Percentiles rank a stretch among this genome's conserved stretches.
phyloP scores from a whole-genome alignment of 2,113 vertebrate genomes.

The Clarias gariepinus region DNA sequence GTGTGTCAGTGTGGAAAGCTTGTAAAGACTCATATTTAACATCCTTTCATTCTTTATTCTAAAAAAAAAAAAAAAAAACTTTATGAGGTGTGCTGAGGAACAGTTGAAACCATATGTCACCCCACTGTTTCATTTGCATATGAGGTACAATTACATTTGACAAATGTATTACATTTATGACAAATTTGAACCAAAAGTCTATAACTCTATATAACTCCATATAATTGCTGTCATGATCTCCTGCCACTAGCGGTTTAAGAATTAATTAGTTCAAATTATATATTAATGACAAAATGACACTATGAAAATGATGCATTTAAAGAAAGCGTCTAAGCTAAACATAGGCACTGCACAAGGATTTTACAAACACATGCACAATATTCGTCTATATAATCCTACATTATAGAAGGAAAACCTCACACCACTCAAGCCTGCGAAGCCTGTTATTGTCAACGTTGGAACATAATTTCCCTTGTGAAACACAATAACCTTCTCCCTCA shows the following conservation, averaged over 20 bases:
- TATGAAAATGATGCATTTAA: background rate
- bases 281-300: background rate
- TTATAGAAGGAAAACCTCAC: background rate
- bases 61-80: background rate
- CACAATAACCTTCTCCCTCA: slow-evolving; percentile 33
- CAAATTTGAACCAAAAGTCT: background rate
- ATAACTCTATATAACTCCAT: no score
- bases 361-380: background rate
- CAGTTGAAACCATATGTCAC: background rate
- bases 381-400: background rate
- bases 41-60: background rate
- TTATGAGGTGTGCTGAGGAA: background rate
- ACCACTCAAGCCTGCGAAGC: background rate
- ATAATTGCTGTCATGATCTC: background rate
- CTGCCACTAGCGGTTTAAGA: background rate
- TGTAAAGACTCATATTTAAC: background rate
- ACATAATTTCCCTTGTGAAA: slow-evolving; percentile 28
- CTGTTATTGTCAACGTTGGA: background rate
- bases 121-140: background rate
- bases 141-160: background rate
- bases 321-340: background rate
- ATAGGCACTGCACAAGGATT: background rate
- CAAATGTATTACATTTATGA: background rate
- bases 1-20: slow-evolving; percentile 6
- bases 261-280: background rate